Evolutionary conservation across 2,113 vertebrate species (phyloP).

Genomic region (Thamnophis sirtalis): DNA sequence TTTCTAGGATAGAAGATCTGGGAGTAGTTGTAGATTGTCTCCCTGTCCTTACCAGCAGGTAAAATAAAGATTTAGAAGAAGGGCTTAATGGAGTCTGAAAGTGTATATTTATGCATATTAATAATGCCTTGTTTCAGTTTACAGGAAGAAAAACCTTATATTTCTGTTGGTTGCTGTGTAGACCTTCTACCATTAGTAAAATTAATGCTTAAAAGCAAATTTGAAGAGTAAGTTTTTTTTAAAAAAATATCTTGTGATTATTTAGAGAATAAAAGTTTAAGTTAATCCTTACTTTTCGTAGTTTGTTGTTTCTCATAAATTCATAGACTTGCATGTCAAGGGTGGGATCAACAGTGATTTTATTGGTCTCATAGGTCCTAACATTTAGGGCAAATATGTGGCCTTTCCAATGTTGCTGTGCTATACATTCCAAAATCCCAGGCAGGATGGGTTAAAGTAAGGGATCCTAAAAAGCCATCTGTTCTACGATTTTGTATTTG

Average conservation of each 20-base stretch:
- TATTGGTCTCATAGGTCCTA: background rate
- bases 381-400: background rate
- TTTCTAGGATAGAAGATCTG: conserved; percentile 84
- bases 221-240: conserved; percentile 85
- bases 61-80: conserved; percentile 44
- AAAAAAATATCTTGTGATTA: background rate
- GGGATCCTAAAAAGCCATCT: background rate
- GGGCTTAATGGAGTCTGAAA: conserved; percentile 6
- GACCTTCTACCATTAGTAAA: conserved; percentile 88
- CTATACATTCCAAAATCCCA: background rate
- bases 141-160: conserved; percentile 76
- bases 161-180: conserved; percentile 89
- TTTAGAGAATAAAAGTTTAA: background rate
- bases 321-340: background rate
- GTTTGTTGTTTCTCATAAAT: background rate
- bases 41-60: conserved; percentile 89
- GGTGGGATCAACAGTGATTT: background rate
- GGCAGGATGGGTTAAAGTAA: background rate
- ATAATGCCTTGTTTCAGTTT: conserved; percentile 73
- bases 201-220: conserved; percentile 81
- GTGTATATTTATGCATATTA: conserved; percentile 43
- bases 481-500: background rate
- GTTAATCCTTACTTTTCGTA: background rate
- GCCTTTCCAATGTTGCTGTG: background rate
- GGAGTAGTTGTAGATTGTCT: conserved; percentile 90